Conservation (phyloP, 2,113 vertebrate genomes). For the Scophthalmus maximus region DNA sequence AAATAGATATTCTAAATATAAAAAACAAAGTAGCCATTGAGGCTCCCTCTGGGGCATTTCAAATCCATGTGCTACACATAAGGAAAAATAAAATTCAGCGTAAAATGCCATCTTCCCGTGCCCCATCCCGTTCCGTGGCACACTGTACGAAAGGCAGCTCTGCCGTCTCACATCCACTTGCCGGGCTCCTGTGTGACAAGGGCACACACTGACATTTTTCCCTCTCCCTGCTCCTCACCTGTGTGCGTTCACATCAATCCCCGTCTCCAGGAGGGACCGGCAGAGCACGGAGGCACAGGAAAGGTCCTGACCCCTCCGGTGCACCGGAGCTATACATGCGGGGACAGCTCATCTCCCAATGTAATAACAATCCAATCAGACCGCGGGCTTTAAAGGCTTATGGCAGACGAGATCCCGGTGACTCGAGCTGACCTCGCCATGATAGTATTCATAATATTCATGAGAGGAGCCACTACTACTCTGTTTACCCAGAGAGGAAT, state of each 20-base stretch:
- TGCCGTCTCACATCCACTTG: neutral
- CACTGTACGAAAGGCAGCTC: neutral
- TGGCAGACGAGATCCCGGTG: constrained; percentile 18
- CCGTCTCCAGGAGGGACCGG: constrained; percentile 2
- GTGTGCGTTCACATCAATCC: constrained; percentile 20
- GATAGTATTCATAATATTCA: constrained; percentile 33
- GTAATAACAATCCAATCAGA: constrained; percentile 48
- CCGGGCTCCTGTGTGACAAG: neutral
- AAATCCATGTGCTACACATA: constrained; percentile 10
- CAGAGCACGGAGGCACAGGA: constrained; percentile 9
- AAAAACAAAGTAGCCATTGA: neutral
- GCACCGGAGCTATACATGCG: constrained; percentile 13
- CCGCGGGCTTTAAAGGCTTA: constrained; percentile 31
- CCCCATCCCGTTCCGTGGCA: neutral
- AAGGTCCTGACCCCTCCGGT: constrained; percentile 34
- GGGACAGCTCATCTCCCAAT: constrained; percentile 36
- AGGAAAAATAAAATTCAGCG: constrained; percentile 8
- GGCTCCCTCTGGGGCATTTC: constrained; percentile 1
- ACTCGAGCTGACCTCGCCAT: constrained; percentile 25
- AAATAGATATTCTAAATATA: constrained; percentile 26
- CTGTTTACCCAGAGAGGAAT: constrained; percentile 8
- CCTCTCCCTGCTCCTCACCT: constrained; percentile 6
- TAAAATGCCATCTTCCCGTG: neutral
- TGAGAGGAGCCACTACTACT: neutral
- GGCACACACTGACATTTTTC: constrained; percentile 32